phyloP scores from a whole-genome alignment of 1,140 invertebrate genomes.

The Papilio machaon region DNA sequence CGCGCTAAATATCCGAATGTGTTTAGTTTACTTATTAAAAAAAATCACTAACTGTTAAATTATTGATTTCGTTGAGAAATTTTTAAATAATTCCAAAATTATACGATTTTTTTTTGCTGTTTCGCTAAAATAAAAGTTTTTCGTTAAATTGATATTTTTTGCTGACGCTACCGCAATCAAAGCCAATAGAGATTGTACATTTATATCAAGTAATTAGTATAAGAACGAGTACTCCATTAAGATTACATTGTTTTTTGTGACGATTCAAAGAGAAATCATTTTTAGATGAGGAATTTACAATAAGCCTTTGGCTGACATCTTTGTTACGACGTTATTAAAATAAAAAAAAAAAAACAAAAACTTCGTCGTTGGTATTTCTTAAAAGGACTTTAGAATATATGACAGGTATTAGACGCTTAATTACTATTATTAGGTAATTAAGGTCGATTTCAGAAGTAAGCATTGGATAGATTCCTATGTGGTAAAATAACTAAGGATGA shows the following conservation, averaged over 20 bases:
- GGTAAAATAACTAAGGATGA: no score
- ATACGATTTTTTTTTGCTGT: not conserved
- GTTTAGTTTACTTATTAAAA: no score
- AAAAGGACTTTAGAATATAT: not conserved
- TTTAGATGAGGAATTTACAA: not conserved
- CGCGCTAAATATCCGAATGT: no score
- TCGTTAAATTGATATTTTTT: slow-evolving; percentile 32
- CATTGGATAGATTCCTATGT: no score
- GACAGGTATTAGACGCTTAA: not conserved
- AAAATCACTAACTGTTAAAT: no score
- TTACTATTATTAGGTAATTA: not conserved
- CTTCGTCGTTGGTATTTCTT: not conserved
- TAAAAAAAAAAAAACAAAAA: not conserved
- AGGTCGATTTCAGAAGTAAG: no score
- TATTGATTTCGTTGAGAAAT: no score
- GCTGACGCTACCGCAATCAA: slow-evolving; percentile 55
- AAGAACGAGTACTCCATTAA: slow-evolving; percentile 63
- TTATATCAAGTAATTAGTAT: slow-evolving; percentile 68
- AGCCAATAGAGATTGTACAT: slow-evolving; percentile 57
- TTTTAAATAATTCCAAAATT: not conserved
- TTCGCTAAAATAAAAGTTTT: not conserved
- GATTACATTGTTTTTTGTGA: slow-evolving; percentile 53
- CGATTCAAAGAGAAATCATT: slow-evolving; percentile 19
- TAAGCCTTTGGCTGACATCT: not conserved
- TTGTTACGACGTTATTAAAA: not conserved